Percentiles rank a stretch among this genome's conserved stretches.
Evolutionary conservation across 2,113 vertebrate species (phyloP).

Genomic region (Thunnus thynnus): DNA sequence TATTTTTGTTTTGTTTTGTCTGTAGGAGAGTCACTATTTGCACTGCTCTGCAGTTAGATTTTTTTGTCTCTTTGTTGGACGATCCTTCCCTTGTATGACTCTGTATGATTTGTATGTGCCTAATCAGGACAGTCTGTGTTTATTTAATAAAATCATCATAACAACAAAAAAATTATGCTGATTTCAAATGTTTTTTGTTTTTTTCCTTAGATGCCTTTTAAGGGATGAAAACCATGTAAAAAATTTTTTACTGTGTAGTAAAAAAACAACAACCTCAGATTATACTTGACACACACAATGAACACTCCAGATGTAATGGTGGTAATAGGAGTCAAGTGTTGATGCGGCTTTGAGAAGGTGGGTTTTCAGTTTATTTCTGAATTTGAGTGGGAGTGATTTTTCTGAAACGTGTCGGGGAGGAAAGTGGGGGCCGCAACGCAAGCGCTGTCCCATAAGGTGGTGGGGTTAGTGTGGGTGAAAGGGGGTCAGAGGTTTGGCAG

Average conservation of each 20-base stretch:
- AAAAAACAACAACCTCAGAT: background rate
- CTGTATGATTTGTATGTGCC: constrained; percentile 65
- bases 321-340: constrained; percentile 18
- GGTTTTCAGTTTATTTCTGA: constrained; percentile 20
- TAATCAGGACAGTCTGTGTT: constrained; percentile 71
- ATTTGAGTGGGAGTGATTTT: constrained; percentile 20
- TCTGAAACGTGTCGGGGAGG: constrained; percentile 14
- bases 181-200: too few relatives aligned
- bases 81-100: constrained; percentile 43
- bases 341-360: constrained; percentile 11
- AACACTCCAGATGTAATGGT: background rate
- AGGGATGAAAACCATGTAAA: background rate
- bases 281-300: background rate
- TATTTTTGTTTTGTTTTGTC: constrained; percentile 49
- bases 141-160: constrained; percentile 82
- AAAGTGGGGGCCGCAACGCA: constrained; percentile 5
- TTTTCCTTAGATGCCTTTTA: constrained; percentile 1
- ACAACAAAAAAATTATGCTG: constrained; percentile 1
- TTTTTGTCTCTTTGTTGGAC: constrained; percentile 38
- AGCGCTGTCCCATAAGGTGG: constrained; percentile 54
- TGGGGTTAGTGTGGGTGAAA: constrained; percentile 57
- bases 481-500: constrained; percentile 53
- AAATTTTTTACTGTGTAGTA: background rate
- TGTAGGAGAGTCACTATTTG: constrained; percentile 60
- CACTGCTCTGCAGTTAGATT: constrained; percentile 61